These are phyloP conservation scores for Platichthys stellatus DNA, from an alignment of 2,113 vertebrate species.

Conservation along the genomic window DNA sequence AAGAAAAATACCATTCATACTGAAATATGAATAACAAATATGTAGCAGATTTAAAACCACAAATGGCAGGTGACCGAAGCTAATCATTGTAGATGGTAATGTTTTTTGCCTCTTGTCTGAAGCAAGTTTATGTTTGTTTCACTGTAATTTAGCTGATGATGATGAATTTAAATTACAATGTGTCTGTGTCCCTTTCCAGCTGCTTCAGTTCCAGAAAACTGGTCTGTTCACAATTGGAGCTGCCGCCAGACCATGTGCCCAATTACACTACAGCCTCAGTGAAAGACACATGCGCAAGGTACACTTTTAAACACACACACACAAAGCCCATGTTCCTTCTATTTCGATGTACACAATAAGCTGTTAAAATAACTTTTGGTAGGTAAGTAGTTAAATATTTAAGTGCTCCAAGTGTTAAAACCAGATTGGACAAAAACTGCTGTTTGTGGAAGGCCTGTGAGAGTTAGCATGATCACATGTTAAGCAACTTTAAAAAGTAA, in stretches of 20 bases:
- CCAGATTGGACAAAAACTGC: too few relatives aligned
- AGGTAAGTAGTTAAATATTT: too few relatives aligned
- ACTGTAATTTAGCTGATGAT: neutral
- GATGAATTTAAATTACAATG: neutral
- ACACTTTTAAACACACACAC: neutral
- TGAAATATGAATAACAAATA: too few relatives aligned
- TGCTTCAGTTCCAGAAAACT: conserved; percentile 87
- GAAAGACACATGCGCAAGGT: conserved; percentile 85
- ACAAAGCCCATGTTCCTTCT: neutral
- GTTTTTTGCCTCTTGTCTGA: neutral
- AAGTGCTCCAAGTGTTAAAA: too few relatives aligned
- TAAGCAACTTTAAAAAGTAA: too few relatives aligned
- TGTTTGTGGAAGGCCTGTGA: too few relatives aligned
- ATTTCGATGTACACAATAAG: too few relatives aligned
- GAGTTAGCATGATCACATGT: too few relatives aligned
- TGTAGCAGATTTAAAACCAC: too few relatives aligned
- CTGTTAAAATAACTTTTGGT: too few relatives aligned
- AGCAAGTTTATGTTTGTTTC: conserved; percentile 7
- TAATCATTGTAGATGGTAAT: neutral
- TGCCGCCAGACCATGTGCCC: conserved; percentile 86
- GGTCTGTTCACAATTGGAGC: conserved; percentile 79
- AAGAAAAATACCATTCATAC: too few relatives aligned
- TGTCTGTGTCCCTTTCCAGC: conserved; percentile 64
- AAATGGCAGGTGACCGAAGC: too few relatives aligned
- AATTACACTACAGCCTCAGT: conserved; percentile 85